These are phyloP conservation scores for Lepidostoma basale DNA, from an alignment of 1,140 invertebrate genomes.

Conservation along the genomic window DNA sequence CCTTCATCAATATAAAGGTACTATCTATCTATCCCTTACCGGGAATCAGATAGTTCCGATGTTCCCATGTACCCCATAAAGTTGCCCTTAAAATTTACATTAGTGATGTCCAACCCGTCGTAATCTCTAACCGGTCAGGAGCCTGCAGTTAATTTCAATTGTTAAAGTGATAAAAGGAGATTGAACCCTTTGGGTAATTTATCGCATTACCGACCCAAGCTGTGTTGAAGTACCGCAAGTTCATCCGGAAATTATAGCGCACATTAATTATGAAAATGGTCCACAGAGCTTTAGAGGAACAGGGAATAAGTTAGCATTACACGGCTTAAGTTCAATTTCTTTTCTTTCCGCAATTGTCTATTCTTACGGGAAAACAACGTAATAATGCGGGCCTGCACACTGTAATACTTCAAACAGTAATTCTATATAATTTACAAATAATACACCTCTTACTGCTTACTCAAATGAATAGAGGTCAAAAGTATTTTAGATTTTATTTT, in stretches of 20 bases:
- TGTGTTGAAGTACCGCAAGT: neutral
- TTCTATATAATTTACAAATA: too few relatives aligned
- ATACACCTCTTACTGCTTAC: too few relatives aligned
- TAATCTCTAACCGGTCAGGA: neutral
- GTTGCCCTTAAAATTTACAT: constrained; percentile 18
- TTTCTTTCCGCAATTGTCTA: neutral
- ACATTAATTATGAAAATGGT: too few relatives aligned
- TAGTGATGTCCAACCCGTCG: constrained; percentile 16
- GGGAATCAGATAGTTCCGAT: neutral
- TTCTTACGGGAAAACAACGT: neutral
- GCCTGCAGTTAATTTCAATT: constrained; percentile 10
- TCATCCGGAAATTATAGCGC: neutral
- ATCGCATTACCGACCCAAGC: neutral
- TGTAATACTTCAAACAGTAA: too few relatives aligned
- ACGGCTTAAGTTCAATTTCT: too few relatives aligned
- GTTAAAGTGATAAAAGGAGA: constrained; percentile 16
- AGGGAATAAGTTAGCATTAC: too few relatives aligned
- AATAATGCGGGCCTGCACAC: too few relatives aligned
- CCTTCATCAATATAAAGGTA: constrained; percentile 10
- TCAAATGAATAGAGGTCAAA: too few relatives aligned
- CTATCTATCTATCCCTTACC: neutral
- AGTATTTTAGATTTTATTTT: neutral
- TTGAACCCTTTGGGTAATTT: constrained; percentile 1
- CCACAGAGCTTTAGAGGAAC: too few relatives aligned
- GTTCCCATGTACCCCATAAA: constrained; percentile 1